Conservation (phyloP, 2,113 vertebrate genomes). For the Rhipidura dahli region DNA sequence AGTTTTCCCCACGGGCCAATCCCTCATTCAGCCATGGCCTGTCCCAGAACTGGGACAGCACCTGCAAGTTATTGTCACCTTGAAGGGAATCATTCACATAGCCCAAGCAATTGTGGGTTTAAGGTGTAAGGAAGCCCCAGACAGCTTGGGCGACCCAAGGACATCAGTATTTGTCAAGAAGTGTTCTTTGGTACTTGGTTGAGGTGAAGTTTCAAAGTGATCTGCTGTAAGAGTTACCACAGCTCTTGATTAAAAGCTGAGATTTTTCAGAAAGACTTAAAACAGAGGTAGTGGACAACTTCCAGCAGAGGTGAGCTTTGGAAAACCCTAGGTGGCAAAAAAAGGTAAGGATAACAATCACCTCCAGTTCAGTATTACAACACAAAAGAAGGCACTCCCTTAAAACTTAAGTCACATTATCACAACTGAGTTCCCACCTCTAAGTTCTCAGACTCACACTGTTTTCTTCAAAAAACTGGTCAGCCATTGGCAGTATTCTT, state of each 20-base stretch:
- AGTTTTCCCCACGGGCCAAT: not conserved
- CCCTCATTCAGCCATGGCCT: not conserved
- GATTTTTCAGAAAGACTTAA: not conserved
- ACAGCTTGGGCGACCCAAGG: not conserved
- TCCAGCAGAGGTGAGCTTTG: not conserved
- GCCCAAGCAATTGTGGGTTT: not conserved
- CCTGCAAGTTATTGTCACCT: not conserved
- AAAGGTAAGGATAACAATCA: not conserved
- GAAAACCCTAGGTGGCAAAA: not conserved
- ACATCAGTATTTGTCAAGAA: not conserved
- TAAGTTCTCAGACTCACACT: constrained; percentile 66
- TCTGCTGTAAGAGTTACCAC: not conserved
- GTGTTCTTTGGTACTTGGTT: not conserved
- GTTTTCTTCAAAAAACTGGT: constrained; percentile 70
- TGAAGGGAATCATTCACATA: not conserved
- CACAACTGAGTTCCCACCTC: constrained; percentile 43
- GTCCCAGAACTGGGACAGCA: not conserved
- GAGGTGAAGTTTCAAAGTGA: not conserved
- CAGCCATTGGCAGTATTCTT: constrained; percentile 67
- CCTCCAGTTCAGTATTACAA: not conserved
- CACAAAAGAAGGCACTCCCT: not conserved
- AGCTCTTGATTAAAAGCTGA: not conserved
- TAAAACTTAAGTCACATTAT: not conserved
- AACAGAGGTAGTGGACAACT: not conserved
- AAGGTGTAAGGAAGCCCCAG: not conserved